phyloP scores from a whole-genome alignment of 2,797 vertebrate species.

The Moxostoma hubbsi region DNA sequence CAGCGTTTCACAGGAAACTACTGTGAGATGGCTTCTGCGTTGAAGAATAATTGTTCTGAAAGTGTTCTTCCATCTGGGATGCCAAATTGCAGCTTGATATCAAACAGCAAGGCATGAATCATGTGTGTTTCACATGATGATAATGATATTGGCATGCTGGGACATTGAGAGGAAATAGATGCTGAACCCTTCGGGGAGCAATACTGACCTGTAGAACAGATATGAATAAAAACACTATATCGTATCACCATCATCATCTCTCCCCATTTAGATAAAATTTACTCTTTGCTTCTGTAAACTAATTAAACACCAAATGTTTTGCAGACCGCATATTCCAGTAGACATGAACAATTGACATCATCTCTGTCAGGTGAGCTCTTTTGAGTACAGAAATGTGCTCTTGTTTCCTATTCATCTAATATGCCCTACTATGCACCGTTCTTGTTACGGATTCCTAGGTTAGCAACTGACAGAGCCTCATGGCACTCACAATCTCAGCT shows the following conservation, averaged over 20 bases:
- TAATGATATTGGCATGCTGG: slow-evolving; percentile 32
- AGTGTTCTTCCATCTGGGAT: slow-evolving; percentile 25
- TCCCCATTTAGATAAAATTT: slow-evolving; percentile 17
- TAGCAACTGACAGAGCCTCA: slow-evolving; percentile 23
- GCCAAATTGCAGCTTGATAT: slow-evolving; percentile 36
- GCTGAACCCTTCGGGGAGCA: not conserved
- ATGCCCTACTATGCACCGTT: slow-evolving; percentile 10
- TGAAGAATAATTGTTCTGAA: slow-evolving; percentile 35
- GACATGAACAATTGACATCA: slow-evolving; percentile 23
- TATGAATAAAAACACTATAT: slow-evolving; percentile 5
- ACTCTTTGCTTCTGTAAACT: slow-evolving; percentile 9
- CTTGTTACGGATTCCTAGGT: slow-evolving; percentile 18
- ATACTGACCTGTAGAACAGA: slow-evolving; percentile 22
- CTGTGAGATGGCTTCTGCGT: slow-evolving; percentile 8
- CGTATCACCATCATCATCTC: slow-evolving; percentile 1
- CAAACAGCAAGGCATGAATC: slow-evolving; percentile 29
- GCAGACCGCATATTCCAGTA: not conserved
- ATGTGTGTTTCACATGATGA: slow-evolving; percentile 16
- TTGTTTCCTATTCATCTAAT: slow-evolving; percentile 7
- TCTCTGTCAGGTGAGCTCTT: slow-evolving; percentile 2
- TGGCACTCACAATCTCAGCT: slow-evolving; percentile 10
- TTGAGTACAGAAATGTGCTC: slow-evolving; percentile 25
- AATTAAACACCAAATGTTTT: slow-evolving; percentile 1
- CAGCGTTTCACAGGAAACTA: not conserved
- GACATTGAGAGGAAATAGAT: slow-evolving; percentile 15